Base-by-base conservation (phyloP, 2,888 invertebrate genomes). In the Gasteruption jaculator region DNA sequence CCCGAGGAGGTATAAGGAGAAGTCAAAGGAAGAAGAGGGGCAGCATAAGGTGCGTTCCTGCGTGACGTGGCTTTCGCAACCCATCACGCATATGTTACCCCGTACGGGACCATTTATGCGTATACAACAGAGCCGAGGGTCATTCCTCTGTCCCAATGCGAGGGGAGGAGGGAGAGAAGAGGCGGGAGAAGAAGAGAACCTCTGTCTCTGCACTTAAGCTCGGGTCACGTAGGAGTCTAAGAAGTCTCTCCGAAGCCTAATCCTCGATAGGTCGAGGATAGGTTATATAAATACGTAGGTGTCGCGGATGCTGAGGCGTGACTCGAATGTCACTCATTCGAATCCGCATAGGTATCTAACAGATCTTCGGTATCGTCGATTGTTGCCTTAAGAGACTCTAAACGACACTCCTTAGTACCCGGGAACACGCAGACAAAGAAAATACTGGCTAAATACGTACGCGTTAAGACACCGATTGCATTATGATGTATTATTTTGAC, bases 61-160 rank as follows among this genome's bases (percentile, higher is more conserved):
- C 63, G 57, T 61, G 64, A 64, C 65, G 63, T 58, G 60, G 58
- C 64, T 65, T 55, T 62, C 56, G 58, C 52, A 58, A 53, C 52
- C 60, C 61, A 59, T 68, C 66, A 61, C 57, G 61, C 67, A 66
- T 58, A 65, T 65, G 65, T 61, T 60, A 53, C 56, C 52, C 50
- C 43, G 47, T 45, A 41, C 46, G 47, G 50, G 41, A 51, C 45
- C 46, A 22, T 42, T 43, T 27, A 16, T 18, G 25, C 15, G 7
- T 21, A 26, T 41, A 53, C 51, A 56, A 57, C 52, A 45, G 51
- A 56, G 53, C 50, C 56, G 48, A 46, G 48, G 56, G 55, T 56
- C 58, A 56, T 57, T 56, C 58, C 56, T 52, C 56, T n/a, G 8
- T 24, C 24, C 12, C 5, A 26, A 26, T 26, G 12, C 12, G 5